Base-by-base conservation (phyloP, 1,140 invertebrate genomes). In the Monomorium pharaonis region DNA sequence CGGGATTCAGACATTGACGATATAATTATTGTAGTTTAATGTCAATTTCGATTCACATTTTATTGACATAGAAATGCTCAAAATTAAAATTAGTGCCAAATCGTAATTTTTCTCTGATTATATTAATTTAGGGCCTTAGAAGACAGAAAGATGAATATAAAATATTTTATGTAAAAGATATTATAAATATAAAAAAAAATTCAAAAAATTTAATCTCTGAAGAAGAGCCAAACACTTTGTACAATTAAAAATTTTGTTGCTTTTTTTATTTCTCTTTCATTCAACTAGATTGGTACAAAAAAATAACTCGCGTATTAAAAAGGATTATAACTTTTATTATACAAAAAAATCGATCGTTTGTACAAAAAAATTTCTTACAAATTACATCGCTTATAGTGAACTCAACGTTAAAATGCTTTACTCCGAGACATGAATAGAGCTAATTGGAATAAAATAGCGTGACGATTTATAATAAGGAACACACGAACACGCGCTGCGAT, bases 281-380 rank as follows among this genome's bases (percentile, higher is more conserved):
- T 37, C 42, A 21, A 87, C 42, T 42, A 62, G 56, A 44, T 30
- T 72, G 10, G 49, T 54, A 24, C 6, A 56, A 72, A 54, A 63
- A 27, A 0, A 78, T 14, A 62, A 49, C 14, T 37, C 18, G 27
- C 37, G 30, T 63, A 7, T 91, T 80, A 87, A 77, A 90, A 92
- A 91, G 63, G 72, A 77, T 81, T 89, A 87, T 49, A 88, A 84
- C 84, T 88, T 92, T 93, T 93, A 92, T 93, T 93, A 89, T 93
- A 92, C 88, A 92, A 92, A 93, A n/a, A 91, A 76, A 10, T 89
- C 56, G 78, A 70, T 90, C 16, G 74, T 89, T 89, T 93, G 92
- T 93, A 93, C 92, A 93, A 93, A 93, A 93, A 86, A 69, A 63
- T 92, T 60, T 60, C 83, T 88, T 86, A 87, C 33, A 10, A 44